phyloP scores from a whole-genome alignment of 2,113 vertebrate genomes.

The Pardalotus punctatus region DNA sequence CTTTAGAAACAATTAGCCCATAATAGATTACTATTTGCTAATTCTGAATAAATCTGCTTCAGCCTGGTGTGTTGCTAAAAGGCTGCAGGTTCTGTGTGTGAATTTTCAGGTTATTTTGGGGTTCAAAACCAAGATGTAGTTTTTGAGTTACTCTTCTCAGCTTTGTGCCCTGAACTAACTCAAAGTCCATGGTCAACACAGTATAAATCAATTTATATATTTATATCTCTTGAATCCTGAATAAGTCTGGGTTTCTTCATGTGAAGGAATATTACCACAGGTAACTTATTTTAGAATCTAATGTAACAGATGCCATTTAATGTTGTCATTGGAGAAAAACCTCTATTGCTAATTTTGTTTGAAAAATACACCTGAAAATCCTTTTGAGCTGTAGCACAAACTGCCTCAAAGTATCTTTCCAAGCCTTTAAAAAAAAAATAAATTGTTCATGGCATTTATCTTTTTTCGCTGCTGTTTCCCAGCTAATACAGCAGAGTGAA shows the following conservation, averaged over 20 bases:
- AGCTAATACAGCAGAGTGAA: slow-evolving; percentile 20
- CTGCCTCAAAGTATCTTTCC: slow-evolving; percentile 27
- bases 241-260: background rate
- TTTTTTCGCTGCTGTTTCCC: slow-evolving; percentile 32
- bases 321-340: background rate
- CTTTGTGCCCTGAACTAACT: background rate
- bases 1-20: background rate
- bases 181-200: background rate
- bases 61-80: background rate
- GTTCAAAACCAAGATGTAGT: background rate
- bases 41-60: background rate
- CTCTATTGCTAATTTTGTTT: background rate
- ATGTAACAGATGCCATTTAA: background rate
- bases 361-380: background rate
- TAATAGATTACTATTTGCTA: background rate
- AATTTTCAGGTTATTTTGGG: background rate
- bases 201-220: background rate
- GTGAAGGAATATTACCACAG: background rate
- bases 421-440: background rate
- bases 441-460: slow-evolving; percentile 35
- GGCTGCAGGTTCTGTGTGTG: background rate
- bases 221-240: background rate
- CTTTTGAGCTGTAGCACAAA: background rate
- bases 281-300: background rate
- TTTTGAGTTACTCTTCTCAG: background rate